These are phyloP conservation scores for Chrosomus eos DNA, from an alignment of 2,797 vertebrate species.

Conservation along the genomic window DNA sequence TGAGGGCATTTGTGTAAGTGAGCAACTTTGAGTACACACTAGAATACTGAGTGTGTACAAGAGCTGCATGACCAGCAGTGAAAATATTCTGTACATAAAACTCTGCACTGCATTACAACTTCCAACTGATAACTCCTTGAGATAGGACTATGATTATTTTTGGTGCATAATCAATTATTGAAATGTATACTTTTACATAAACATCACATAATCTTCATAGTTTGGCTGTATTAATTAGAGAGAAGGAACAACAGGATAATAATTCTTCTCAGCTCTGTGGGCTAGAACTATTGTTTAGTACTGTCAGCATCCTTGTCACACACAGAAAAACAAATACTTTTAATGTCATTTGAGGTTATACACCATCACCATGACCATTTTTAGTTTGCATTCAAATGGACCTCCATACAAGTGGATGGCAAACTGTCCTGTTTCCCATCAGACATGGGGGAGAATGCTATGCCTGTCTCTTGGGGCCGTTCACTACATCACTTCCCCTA, in stretches of 20 bases:
- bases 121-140: neutral
- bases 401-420: neutral
- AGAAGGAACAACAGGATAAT: conserved; percentile 6
- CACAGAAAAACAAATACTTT: neutral
- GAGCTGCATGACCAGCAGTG: neutral
- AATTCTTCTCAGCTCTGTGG: neutral
- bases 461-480: neutral
- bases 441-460: neutral
- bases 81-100: neutral
- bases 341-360: neutral
- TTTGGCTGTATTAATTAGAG: neutral
- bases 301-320: neutral
- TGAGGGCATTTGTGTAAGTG: neutral
- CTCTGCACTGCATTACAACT: neutral
- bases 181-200: conserved; percentile 3
- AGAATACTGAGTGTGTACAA: neutral
- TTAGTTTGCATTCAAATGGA: conserved; percentile 7
- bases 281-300: conserved; percentile 1
- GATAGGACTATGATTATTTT: neutral
- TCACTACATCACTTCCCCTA: conserved; percentile 9
- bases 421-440: neutral
- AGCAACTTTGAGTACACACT: neutral
- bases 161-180: neutral
- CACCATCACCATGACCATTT: neutral
- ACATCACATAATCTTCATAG: neutral